Base-by-base conservation (phyloP, 2,888 invertebrate species). In the Gastrophysa polygoni region DNA sequence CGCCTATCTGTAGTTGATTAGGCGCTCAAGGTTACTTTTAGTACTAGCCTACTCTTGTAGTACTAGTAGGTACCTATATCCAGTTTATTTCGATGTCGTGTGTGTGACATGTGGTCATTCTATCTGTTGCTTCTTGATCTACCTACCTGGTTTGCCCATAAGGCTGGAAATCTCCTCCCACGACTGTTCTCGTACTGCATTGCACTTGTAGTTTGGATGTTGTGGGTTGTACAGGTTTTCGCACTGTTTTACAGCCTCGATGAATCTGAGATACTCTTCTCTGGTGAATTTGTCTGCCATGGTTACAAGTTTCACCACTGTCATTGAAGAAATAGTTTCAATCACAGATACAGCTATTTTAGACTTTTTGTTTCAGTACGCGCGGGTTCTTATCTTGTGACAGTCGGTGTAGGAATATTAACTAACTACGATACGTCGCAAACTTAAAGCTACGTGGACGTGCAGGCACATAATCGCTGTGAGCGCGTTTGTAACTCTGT, bases 211-310 rank as follows among this genome's bases (percentile, higher is more conserved):
- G 17, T 44, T 20, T 17, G 50, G 34, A 50, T 59, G 44, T 21
- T 44, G 17, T 16, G 63, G 63, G 11, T 63, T 59, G 47, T 63
- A 63, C 16, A 63, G 28, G 7, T 50, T 38, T 28, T 55, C 55
- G 48, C 50, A 56, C 18, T 59, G 38, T 14, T 34, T 50, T 14
- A 63, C 46, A 2, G 46, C 46, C 11, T 59, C 32, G 6, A 63
- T 63, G 17, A 63, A 21, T 6, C 38, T 29, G 16, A 63, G 38
- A 29, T 56, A 63, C 47, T 63, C 59, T 34, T 63, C 63, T n/a
- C 51, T 34, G 17, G 56, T 63, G 47, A 63, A 63, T 32, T 18
- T 38, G n/a, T 34, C 59, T 20, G 47, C 55, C 54, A 55, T 60
- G 11, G 38, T 14, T 38, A 14, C 7, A n/a, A 38, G 38, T 6